Percentiles rank a stretch among this genome's conserved stretches.
Conservation (phyloP, 2,797 vertebrate species). For the Helicolenus hilgendorfi region DNA sequence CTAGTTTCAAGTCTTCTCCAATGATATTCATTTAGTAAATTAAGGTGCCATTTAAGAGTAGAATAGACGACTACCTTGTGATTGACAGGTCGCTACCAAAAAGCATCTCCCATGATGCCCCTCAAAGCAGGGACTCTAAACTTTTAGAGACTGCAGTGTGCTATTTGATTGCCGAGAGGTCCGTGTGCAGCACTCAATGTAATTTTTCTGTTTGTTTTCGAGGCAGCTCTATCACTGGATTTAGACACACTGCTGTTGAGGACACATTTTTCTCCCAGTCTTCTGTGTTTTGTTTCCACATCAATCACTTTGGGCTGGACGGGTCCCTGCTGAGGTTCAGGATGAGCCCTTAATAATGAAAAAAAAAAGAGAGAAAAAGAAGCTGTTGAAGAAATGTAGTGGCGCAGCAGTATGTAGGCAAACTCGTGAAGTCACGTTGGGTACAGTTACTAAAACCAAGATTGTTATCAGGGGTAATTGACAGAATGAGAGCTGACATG, state of each 20-base stretch:
- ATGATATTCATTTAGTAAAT: no score
- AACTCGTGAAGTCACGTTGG: not conserved
- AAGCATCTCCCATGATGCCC: not conserved
- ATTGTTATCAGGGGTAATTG: not conserved
- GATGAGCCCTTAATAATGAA: not conserved
- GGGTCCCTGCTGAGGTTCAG: constrained; percentile 26
- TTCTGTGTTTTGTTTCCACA: constrained; percentile 38
- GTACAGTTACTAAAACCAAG: constrained; percentile 18
- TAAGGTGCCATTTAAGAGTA: no score
- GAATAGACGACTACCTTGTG: no score
- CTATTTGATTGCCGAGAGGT: constrained; percentile 4
- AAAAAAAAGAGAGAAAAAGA: not conserved
- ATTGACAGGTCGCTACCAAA: not conserved
- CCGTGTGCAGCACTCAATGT: constrained; percentile 11
- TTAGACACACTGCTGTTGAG: constrained; percentile 5
- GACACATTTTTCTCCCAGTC: constrained; percentile 22
- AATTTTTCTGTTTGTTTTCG: constrained; percentile 40
- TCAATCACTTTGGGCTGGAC: constrained; percentile 32
- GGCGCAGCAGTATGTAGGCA: not conserved
- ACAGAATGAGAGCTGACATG: not conserved
- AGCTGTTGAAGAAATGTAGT: not conserved
- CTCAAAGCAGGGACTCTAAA: not conserved
- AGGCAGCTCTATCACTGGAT: not conserved
- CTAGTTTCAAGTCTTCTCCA: no score
- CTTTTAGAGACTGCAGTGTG: not conserved